Conservation (phyloP, 2,797 vertebrate genomes). For the Melanogrammus aeglefinus region DNA sequence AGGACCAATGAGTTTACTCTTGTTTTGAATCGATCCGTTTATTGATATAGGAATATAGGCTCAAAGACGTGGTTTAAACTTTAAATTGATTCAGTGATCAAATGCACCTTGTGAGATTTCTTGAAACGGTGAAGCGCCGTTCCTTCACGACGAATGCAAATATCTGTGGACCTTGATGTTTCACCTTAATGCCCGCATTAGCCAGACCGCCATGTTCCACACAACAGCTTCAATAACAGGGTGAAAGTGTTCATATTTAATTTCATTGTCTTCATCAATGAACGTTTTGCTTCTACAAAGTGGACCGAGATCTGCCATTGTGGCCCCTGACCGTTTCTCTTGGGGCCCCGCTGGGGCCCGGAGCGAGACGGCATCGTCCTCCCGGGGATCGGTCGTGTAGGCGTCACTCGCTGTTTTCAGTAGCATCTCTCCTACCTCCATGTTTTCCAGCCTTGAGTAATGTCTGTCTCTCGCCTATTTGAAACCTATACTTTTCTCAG, state of each 20-base stretch:
- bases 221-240: constrained; percentile 14
- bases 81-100: constrained; percentile 32
- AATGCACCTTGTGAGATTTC: constrained; percentile 38
- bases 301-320: constrained; percentile 49
- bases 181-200: neutral
- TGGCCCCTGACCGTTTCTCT: constrained; percentile 21
- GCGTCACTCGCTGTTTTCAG: constrained; percentile 68
- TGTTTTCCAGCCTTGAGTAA: constrained; percentile 75
- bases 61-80: constrained; percentile 38
- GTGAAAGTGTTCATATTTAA: constrained; percentile 14
- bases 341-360: neutral
- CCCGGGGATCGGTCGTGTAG: constrained; percentile 48
- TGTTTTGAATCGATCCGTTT: constrained; percentile 60
- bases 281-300: constrained; percentile 2
- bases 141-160: constrained; percentile 15
- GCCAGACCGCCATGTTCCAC: constrained; percentile 7
- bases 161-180: neutral
- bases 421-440: constrained; percentile 83
- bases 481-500: constrained; percentile 56
- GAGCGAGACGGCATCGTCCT: constrained; percentile 5
- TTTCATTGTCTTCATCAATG: neutral
- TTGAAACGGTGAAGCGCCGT: constrained; percentile 29
- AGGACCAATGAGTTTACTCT: constrained; percentile 69
- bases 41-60: constrained; percentile 44
- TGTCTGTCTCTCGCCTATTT: constrained; percentile 66